phyloP scores from a whole-genome alignment of 2,797 vertebrate genomes.

The Lates japonicus region DNA sequence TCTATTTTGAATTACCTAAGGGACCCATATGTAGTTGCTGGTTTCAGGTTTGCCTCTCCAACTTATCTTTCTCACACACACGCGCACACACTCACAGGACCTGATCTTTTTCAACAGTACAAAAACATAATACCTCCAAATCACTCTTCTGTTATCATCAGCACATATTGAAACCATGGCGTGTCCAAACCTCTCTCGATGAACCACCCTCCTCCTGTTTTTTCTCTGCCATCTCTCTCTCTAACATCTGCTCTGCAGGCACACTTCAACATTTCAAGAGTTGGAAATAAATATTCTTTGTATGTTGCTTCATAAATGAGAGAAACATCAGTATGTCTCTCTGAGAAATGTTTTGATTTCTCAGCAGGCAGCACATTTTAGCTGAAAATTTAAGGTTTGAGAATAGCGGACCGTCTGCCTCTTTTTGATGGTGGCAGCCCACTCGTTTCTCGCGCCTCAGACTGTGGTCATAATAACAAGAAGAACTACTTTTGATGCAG shows the following conservation, averaged over 20 bases:
- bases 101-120: constrained; percentile 30
- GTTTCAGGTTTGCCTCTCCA: constrained; percentile 50
- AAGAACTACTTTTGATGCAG: neutral
- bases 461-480: too few relatives aligned
- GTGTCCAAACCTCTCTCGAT: constrained; percentile 34
- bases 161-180: constrained; percentile 38
- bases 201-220: constrained; percentile 23
- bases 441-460: too few relatives aligned
- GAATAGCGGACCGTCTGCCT: neutral
- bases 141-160: constrained; percentile 68
- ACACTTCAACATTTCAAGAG: neutral
- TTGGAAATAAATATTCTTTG: constrained; percentile 27
- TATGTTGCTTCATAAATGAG: neutral
- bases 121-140: constrained; percentile 41
- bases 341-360: neutral
- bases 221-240: neutral
- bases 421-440: neutral
- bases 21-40: constrained; percentile 38
- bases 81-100: neutral
- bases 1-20: constrained; percentile 71
- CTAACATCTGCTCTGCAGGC: constrained; percentile 8
- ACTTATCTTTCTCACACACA: neutral
- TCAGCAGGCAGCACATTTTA: neutral
- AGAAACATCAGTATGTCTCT: neutral
- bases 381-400: neutral